Evolutionary conservation across 2,113 vertebrate species (phyloP).

Genomic region (Chionis minor): DNA sequence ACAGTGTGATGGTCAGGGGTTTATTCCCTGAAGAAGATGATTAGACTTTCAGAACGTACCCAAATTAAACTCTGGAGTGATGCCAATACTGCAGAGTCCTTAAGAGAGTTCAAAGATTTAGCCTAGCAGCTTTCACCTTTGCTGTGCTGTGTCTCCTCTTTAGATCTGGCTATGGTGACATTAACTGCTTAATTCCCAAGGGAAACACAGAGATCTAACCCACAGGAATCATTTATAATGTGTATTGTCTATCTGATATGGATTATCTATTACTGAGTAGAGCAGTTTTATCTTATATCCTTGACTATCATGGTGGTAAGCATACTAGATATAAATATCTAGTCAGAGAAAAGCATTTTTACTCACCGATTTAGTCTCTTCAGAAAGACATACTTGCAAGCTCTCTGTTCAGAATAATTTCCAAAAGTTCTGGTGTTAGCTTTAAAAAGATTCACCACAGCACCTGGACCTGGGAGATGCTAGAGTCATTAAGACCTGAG

Average conservation of each 20-base stretch:
- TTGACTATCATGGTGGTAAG: background rate
- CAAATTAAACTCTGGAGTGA: conserved; percentile 25
- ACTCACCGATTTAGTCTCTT: background rate
- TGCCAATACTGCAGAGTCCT: conserved; percentile 15
- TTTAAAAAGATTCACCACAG: background rate
- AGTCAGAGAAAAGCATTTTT: background rate
- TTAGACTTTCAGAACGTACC: conserved; percentile 24
- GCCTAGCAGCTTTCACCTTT: conserved; percentile 13
- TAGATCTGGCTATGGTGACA: background rate
- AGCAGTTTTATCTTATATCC: background rate
- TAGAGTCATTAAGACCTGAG: background rate
- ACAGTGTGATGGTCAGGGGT: background rate
- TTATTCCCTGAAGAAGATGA: conserved; percentile 20
- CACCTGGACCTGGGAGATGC: background rate
- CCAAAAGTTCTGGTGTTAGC: background rate
- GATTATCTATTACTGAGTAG: background rate
- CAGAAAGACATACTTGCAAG: background rate
- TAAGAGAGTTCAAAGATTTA: conserved; percentile 26
- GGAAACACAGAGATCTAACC: background rate
- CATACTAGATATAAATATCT: background rate
- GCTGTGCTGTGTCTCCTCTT: background rate
- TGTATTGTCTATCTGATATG: background rate
- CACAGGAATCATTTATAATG: background rate
- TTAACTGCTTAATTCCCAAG: conserved; percentile 25
- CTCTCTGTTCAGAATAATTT: background rate